Percentiles rank a stretch among this genome's conserved stretches.
Conservation (phyloP, 2,888 invertebrate species). For the Bugula neritina region DNA sequence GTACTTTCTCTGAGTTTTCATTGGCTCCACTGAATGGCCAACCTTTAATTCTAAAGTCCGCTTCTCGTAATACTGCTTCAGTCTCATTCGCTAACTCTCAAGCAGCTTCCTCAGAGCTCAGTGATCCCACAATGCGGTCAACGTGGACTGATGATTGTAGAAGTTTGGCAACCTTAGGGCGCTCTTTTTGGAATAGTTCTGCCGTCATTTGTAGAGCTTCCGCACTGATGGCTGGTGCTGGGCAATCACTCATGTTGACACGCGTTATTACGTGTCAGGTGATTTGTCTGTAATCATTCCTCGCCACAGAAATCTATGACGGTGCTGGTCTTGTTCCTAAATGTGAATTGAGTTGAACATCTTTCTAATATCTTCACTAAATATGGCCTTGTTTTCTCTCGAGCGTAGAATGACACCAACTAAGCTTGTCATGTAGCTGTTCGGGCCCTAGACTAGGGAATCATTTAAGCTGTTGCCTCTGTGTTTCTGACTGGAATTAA, state of each 20-base stretch:
- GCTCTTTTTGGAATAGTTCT: not conserved
- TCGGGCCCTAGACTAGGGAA: not conserved
- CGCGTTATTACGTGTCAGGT: conserved; percentile 2
- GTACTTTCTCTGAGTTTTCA: too few relatives aligned
- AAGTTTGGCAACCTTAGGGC: not conserved
- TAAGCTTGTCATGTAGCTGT: not conserved
- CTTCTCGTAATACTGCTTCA: too few relatives aligned
- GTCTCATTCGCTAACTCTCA: too few relatives aligned
- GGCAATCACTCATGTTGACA: not conserved
- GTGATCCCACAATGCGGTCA: too few relatives aligned
- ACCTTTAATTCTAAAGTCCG: too few relatives aligned
- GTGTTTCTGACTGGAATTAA: not conserved
- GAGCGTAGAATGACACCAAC: not conserved
- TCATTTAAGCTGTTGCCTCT: not conserved
- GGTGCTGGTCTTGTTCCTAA: not conserved
- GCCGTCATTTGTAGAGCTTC: not conserved
- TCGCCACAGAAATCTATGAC: conserved; percentile 6
- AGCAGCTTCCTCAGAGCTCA: too few relatives aligned
- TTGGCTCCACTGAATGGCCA: too few relatives aligned
- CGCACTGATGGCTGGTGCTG: not conserved
- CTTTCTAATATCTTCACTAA: not conserved
- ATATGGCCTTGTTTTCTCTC: not conserved
- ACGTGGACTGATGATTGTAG: too few relatives aligned
- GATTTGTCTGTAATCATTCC: not conserved
- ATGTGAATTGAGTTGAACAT: not conserved